phyloP scores from a whole-genome alignment of 2,888 invertebrate species.

The Leptarthrus brevirostris region DNA sequence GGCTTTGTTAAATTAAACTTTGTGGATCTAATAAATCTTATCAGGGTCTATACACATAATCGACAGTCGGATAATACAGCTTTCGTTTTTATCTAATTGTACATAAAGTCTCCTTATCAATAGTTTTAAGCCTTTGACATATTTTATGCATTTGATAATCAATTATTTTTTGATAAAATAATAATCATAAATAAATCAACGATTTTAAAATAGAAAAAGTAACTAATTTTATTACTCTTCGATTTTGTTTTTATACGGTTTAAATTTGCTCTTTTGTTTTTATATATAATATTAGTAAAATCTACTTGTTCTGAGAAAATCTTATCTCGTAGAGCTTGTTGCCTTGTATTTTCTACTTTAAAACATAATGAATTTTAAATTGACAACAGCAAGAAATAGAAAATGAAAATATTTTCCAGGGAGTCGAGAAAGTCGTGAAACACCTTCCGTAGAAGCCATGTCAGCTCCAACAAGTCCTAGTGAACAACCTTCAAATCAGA shows the following conservation, averaged over 20 bases:
- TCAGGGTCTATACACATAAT: too few species aligned
- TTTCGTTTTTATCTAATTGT: too few species aligned
- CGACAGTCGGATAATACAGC: too few species aligned
- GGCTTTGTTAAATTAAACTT: too few species aligned
- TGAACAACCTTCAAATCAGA: constrained; percentile 68
- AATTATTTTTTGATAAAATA: too few species aligned
- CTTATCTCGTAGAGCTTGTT: not conserved
- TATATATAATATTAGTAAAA: too few species aligned
- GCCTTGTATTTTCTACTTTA: not conserved
- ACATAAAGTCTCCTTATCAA: too few species aligned
- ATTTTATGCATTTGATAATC: too few species aligned
- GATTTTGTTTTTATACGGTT: not conserved
- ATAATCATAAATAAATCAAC: constrained; percentile 9
- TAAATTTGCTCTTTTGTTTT: not conserved
- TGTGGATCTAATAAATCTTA: too few species aligned
- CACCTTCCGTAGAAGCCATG: constrained; percentile 57
- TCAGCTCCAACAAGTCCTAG: constrained; percentile 81
- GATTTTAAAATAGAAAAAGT: not conserved
- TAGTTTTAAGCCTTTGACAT: too few species aligned
- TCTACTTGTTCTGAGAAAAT: not conserved
- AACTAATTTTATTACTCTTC: not conserved
- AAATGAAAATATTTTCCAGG: constrained; percentile 49
- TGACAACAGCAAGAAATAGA: constrained; percentile 23
- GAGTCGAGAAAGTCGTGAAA: constrained; percentile 65
- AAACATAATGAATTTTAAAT: constrained; percentile 33